Evolutionary conservation across 2,888 invertebrate genomes (phyloP), one percentile per base, ranked within the genome.

Genomic region (Eueremaeus valkanovi): DNA sequence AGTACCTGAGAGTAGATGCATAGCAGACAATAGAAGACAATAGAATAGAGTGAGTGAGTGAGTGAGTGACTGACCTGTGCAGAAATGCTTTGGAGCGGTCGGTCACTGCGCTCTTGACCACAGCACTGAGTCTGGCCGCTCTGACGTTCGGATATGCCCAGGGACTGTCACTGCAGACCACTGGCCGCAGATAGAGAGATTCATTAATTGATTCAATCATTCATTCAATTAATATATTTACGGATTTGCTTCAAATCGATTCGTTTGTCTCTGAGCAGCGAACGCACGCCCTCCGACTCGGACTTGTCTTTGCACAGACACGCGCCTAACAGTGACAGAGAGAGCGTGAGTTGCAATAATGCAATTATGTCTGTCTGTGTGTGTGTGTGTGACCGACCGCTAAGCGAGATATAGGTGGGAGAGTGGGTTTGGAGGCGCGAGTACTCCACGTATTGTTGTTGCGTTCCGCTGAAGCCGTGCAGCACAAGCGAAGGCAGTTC

Each of bases 61-160:
- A 40, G 40, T 9, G 40, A 11, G 40, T 6, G 40, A 40, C 8
- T 40, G 8, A 74, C 74, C 94, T 88, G 83, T 92, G 90, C 81
- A 92, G 86, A 84, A 91, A 92, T 79, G 88, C 90, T 86, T 90
- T 88, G 49, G 92, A 92, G 82, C 92, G 88, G 85, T 93, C 92
- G 31, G 94, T 93, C 77, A 95, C 86, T 78, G 90, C 89, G 82
- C 92, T 91, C 85, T 93, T 93, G 27, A 95, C 91, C 82, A 92
- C 90, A 80, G 89, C 85, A 63, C 95, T 93, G 82, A 96, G 85
- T 84, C 95, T 95, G 40, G 94, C 93, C 78, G 95, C 94, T 82
- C 95, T 87, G 78, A 93, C 92, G 84, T 96, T 93, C 2, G 95
- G 94, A 84, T 93, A 96, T 94, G 95, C 95, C 82, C 94, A 96